Evolutionary conservation across 2,113 vertebrate genomes (phyloP).

Genomic region (Epinephelus fuscoguttatus): DNA sequence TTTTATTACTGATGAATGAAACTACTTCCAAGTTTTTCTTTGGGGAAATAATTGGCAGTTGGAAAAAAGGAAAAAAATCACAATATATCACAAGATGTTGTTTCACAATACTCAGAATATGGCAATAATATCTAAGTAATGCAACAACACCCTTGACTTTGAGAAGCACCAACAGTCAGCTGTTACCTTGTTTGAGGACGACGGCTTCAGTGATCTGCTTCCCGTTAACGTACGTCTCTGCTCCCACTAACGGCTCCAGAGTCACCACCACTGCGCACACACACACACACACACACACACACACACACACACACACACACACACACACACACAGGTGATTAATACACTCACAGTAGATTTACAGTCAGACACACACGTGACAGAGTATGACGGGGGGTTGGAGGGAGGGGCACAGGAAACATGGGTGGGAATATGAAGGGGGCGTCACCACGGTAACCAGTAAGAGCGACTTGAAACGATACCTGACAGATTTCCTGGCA

Average conservation of each 20-base stretch:
- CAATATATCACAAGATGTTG: too few relatives aligned
- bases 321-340: background rate
- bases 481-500: conserved; percentile 77
- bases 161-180: too few relatives aligned
- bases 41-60: too few relatives aligned
- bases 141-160: too few relatives aligned
- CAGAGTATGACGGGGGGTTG: background rate
- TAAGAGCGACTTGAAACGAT: conserved; percentile 44
- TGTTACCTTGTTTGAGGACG: conserved; percentile 87
- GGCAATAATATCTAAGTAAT: too few relatives aligned
- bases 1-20: too few relatives aligned
- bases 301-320: too few relatives aligned
- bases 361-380: background rate
- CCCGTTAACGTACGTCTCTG: conserved; percentile 91
- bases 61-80: too few relatives aligned
- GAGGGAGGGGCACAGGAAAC: conserved; percentile 57
- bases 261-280: conserved; percentile 85
- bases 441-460: conserved; percentile 42
- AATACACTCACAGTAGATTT: background rate
- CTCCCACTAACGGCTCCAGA: conserved; percentile 88
- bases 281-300: background rate
- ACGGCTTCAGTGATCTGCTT: conserved; percentile 87
- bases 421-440: background rate
- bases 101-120: too few relatives aligned
- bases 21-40: too few relatives aligned